Conservation (phyloP, 2,797 vertebrate genomes). For the Yasuhikotakia modesta region DNA sequence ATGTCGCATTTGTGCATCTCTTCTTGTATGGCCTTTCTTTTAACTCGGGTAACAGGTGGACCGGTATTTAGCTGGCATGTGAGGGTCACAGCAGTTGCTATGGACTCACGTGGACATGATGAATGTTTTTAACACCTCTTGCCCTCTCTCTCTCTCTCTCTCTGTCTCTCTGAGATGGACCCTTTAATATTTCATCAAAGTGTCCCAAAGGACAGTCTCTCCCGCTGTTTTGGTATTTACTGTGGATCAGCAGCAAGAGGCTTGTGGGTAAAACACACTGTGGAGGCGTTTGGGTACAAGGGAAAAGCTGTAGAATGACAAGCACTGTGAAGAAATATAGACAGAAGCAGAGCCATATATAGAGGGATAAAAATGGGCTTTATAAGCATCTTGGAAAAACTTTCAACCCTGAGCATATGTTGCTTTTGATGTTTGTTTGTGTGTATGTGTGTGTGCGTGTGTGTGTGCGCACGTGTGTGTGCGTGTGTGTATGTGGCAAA, state of each 20-base stretch:
- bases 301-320: conserved; percentile 28
- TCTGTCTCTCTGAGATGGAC: conserved; percentile 17
- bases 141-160: conserved; percentile 17
- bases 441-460: no score
- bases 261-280: conserved; percentile 25
- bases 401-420: conserved; percentile 10
- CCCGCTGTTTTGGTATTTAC: conserved; percentile 58
- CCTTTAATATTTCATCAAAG: conserved; percentile 63
- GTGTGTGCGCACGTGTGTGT: background rate
- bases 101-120: conserved; percentile 3
- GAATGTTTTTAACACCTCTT: conserved; percentile 39
- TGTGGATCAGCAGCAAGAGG: conserved; percentile 25
- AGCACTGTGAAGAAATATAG: background rate
- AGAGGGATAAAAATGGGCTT: conserved; percentile 12
- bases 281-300: conserved; percentile 15
- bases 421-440: background rate
- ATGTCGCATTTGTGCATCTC: conserved; percentile 1
- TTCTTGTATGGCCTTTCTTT: background rate
- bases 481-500: background rate
- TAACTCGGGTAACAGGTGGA: conserved; percentile 1
- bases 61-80: background rate
- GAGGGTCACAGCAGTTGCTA: background rate
- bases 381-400: conserved; percentile 6
- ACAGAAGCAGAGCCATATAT: background rate
- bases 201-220: conserved; percentile 47